Conservation (phyloP, 1,140 invertebrate species). For the Popillia japonica region DNA sequence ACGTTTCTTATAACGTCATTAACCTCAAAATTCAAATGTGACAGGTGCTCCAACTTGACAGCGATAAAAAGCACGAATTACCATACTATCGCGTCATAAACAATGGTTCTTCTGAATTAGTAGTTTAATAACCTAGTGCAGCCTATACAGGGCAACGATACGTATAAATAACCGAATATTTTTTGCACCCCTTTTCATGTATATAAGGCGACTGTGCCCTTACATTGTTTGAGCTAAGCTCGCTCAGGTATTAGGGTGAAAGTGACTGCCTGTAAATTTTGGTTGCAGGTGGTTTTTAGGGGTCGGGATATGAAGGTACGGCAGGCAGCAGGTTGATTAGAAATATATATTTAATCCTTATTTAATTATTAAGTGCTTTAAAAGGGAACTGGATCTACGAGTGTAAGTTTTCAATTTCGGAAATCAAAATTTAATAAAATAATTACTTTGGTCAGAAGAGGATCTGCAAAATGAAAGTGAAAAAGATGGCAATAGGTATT, state of each 20-base stretch:
- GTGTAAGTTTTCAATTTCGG: no score
- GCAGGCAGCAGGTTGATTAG: neutral
- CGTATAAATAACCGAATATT: constrained; percentile 3
- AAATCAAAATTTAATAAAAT: no score
- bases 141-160: neutral
- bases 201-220: neutral
- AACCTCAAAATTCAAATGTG: constrained; percentile 6
- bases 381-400: no score
- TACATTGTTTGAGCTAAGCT: neutral
- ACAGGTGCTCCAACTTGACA: constrained; percentile 3
- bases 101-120: neutral
- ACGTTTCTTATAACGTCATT: neutral
- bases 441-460: no score
- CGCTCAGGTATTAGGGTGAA: neutral
- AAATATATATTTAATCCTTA: constrained; percentile 11
- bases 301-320: neutral
- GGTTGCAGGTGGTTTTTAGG: constrained; percentile 13
- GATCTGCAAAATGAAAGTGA: no score
- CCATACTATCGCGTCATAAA: neutral
- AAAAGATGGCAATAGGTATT: no score
- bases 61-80: constrained; percentile 5
- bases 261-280: neutral
- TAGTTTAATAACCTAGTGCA: neutral
- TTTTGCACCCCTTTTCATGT: neutral
- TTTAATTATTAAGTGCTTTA: neutral